Evolutionary conservation across 2,797 vertebrate genomes (phyloP).

Genomic region (Coilia nasus): DNA sequence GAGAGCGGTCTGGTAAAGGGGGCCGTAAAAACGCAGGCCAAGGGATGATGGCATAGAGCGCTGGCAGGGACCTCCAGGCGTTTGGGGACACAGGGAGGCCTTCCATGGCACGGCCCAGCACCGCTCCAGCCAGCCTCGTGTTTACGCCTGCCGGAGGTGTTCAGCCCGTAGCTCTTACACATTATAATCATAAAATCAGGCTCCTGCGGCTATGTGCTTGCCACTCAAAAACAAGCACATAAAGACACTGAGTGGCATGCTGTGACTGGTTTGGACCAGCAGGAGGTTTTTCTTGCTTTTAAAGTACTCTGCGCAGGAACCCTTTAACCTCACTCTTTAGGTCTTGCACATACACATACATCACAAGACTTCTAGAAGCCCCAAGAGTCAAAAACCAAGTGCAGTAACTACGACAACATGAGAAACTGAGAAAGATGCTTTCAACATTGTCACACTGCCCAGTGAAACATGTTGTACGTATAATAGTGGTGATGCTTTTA

Average conservation of each 20-base stretch:
- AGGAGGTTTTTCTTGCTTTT: neutral
- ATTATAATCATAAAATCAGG: neutral
- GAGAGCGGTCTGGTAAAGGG: neutral
- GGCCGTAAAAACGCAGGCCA: neutral
- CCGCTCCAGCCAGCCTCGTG: neutral
- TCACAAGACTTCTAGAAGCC: no score
- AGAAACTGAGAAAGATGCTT: no score
- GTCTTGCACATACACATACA: neutral
- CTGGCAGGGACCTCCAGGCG: neutral
- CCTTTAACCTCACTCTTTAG: neutral
- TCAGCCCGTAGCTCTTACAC: neutral
- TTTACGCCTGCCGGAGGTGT: neutral
- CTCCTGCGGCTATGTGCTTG: neutral
- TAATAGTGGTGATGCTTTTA: no score
- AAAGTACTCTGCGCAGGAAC: neutral
- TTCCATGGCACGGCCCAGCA: neutral
- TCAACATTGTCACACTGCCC: no score
- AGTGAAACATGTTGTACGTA: no score
- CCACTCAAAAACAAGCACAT: slow-evolving; percentile 3
- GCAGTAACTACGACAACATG: no score
- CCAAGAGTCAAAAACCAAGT: no score
- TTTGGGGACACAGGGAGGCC: neutral
- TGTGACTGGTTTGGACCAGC: neutral
- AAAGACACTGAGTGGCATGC: neutral
- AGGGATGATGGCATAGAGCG: neutral